Evolutionary conservation across 2,888 invertebrate genomes (phyloP).

Genomic region (Hesperia comma): DNA sequence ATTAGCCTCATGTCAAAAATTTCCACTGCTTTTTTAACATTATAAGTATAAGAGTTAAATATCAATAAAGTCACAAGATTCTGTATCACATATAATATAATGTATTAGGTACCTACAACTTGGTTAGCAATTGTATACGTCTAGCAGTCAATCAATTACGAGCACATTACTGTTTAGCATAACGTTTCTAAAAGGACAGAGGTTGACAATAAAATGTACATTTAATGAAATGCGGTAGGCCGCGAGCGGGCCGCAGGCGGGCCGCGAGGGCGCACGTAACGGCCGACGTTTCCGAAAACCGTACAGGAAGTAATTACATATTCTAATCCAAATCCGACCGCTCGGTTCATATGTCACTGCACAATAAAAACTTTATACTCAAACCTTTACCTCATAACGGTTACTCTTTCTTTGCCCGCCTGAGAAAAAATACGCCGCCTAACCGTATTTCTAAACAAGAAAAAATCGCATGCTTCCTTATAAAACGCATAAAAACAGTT

Average conservation of each 20-base stretch:
- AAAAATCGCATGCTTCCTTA: conserved; percentile 78
- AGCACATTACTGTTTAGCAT: conserved; percentile 11
- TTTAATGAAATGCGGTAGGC: conserved; percentile 26
- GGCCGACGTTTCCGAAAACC: conserved; percentile 75
- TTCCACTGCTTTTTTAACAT: too few relatives aligned
- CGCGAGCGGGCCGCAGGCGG: not conserved
- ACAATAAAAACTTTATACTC: conserved; percentile 70
- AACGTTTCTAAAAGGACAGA: conserved; percentile 20
- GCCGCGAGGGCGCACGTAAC: conserved; percentile 42
- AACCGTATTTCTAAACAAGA: conserved; percentile 69
- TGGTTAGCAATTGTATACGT: not conserved
- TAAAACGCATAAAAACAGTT: conserved; percentile 64
- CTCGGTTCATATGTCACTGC: conserved; percentile 81
- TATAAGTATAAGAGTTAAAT: too few relatives aligned
- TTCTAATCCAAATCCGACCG: conserved; percentile 76
- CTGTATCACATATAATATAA: too few relatives aligned
- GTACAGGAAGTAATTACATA: conserved; percentile 84
- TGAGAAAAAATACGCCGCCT: conserved; percentile 80
- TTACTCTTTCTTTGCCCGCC: conserved; percentile 61
- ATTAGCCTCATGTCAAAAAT: too few relatives aligned
- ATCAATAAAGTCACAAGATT: too few relatives aligned
- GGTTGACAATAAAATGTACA: conserved; percentile 29
- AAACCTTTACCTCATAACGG: conserved; percentile 70
- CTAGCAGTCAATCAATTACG: not conserved
- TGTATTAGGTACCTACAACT: too few relatives aligned